A percentile compares a stretch with the other conserved stretches of the same genome.
phyloP scores from a whole-genome alignment of 1,140 invertebrate genomes.

The Zaprionus camerounensis region DNA sequence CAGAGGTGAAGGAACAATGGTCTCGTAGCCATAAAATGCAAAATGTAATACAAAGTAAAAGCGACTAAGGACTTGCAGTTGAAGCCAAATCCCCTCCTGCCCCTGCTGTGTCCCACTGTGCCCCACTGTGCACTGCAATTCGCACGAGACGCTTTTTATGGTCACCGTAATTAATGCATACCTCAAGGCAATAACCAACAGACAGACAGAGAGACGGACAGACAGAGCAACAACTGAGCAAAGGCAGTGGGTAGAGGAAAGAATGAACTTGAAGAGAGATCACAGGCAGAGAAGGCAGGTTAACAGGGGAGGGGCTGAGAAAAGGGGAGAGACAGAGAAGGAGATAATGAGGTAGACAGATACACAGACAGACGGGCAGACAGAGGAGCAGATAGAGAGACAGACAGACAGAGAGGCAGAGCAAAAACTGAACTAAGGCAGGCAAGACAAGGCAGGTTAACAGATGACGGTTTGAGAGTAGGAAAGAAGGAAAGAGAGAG shows the following conservation, averaged over 20 bases:
- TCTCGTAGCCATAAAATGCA: conserved; percentile 66
- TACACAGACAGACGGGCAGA: too few species aligned
- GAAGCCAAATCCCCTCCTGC: neutral
- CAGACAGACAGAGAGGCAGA: too few species aligned
- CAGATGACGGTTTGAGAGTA: too few species aligned
- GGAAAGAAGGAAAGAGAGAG: too few species aligned
- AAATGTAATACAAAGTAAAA: conserved; percentile 75
- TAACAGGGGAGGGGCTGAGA: too few species aligned
- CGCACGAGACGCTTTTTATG: conserved; percentile 64
- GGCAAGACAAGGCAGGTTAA: too few species aligned
- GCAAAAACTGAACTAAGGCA: too few species aligned
- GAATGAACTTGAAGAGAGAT: neutral
- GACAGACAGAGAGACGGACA: neutral
- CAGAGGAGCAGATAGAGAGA: too few species aligned
- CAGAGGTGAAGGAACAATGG: conserved; percentile 19
- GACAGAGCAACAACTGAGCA: neutral
- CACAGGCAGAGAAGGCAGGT: neutral
- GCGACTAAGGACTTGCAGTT: conserved; percentile 17
- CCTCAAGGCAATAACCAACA: conserved; percentile 68
- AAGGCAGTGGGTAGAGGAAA: neutral
- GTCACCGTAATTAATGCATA: conserved; percentile 78
- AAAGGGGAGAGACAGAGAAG: too few species aligned
- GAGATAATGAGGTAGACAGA: too few species aligned
- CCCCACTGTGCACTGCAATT: conserved; percentile 40
- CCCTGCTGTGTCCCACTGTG: neutral